Percentiles rank a stretch among this genome's conserved stretches.
These are phyloP conservation scores for Dichetophora obliterata DNA, from an alignment of 2,888 invertebrate genomes.

Conservation along the genomic window DNA sequence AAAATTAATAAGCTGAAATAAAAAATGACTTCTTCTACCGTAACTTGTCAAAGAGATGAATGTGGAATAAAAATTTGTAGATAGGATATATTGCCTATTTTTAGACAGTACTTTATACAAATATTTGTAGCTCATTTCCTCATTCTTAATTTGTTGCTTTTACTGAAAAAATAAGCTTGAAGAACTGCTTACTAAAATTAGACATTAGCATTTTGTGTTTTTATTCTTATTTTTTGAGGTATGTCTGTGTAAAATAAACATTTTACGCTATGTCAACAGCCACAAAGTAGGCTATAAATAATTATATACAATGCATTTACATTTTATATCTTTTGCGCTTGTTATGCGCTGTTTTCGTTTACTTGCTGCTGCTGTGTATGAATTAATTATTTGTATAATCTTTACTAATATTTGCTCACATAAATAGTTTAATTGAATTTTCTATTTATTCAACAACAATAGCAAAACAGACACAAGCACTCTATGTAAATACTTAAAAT, in stretches of 20 bases:
- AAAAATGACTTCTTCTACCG: too few relatives aligned
- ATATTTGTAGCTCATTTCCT: neutral
- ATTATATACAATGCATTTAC: constrained; percentile 1
- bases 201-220: neutral
- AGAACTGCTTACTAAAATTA: too few relatives aligned
- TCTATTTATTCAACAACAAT: constrained; percentile 27
- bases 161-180: too few relatives aligned
- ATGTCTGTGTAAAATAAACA: neutral
- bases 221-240: neutral
- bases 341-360: neutral
- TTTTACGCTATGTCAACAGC: neutral
- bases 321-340: neutral
- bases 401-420: constrained; percentile 26
- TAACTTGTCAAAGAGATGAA: too few relatives aligned
- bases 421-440: constrained; percentile 36
- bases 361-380: neutral
- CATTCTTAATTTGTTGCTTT: neutral
- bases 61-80: too few relatives aligned
- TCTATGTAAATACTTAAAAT: neutral
- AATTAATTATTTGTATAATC: constrained; percentile 38
- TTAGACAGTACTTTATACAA: too few relatives aligned
- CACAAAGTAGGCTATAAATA: constrained; percentile 15
- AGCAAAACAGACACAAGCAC: neutral
- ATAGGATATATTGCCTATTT: too few relatives aligned
- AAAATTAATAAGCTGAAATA: too few relatives aligned